Percentiles rank a stretch among this genome's conserved stretches.
Conservation (phyloP, 2,888 invertebrate species). For the Lingula anatina region DNA sequence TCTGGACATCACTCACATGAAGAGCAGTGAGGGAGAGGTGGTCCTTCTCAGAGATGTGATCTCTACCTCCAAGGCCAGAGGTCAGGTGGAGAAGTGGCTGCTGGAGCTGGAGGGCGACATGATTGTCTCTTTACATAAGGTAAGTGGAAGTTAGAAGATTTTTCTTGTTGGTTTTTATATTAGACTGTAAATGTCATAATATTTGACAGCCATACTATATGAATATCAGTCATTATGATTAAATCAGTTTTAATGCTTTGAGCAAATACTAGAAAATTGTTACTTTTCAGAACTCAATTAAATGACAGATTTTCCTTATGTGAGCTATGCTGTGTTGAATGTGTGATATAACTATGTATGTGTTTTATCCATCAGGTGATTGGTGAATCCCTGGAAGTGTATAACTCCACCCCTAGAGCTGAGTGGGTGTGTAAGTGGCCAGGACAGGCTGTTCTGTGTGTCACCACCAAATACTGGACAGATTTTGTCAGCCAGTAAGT, state of each 20-base stretch:
- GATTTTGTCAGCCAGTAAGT: constrained; percentile 46
- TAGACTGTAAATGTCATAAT: no score
- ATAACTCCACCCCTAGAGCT: constrained; percentile 57
- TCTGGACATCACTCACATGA: constrained; percentile 54
- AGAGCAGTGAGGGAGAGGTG: constrained; percentile 53
- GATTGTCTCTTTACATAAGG: constrained; percentile 77
- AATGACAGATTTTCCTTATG: no score
- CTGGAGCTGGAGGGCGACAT: constrained; percentile 79
- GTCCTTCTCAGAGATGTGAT: constrained; percentile 50
- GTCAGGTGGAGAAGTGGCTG: constrained; percentile 96
- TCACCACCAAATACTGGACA: constrained; percentile 52
- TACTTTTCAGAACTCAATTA: no score
- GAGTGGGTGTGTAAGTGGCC: constrained; percentile 55
- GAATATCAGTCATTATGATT: no score
- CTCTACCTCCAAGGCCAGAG: constrained; percentile 64
- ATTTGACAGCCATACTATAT: no score
- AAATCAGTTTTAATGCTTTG: no score
- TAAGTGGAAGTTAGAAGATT: no score
- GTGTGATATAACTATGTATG: no score
- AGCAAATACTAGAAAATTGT: no score
- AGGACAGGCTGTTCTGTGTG: constrained; percentile 55
- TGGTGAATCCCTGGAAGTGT: constrained; percentile 67
- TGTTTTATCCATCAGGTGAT: no score
- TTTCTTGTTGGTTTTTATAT: no score
- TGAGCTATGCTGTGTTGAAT: no score